These are phyloP conservation scores for Mobula birostris DNA, from an alignment of 2,113 vertebrate species.

Conservation along the genomic window DNA sequence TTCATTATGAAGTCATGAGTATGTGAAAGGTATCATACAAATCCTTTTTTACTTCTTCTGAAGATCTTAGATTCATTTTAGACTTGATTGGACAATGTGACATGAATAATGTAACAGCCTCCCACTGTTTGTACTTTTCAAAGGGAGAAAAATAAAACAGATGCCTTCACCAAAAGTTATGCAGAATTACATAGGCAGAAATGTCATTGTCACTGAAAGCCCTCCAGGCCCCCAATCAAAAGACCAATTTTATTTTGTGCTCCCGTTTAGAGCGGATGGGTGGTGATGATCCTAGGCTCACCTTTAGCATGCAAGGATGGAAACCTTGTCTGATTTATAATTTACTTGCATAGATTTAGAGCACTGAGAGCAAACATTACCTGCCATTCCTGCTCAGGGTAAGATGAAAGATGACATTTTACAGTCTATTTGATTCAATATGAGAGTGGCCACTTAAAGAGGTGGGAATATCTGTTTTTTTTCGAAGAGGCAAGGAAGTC, in stretches of 20 bases:
- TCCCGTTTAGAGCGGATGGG: neutral
- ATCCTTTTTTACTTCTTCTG: neutral
- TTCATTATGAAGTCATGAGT: neutral
- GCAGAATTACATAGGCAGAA: neutral
- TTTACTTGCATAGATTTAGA: neutral
- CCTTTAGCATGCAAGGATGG: neutral
- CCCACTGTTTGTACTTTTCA: neutral
- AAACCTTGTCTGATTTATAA: neutral
- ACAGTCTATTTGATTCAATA: no score
- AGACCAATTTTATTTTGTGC: neutral
- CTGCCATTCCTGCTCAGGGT: neutral
- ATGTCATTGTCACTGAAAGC: neutral
- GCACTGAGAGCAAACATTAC: neutral
- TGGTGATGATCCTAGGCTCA: neutral
- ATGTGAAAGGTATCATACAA: neutral
- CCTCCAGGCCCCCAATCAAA: neutral
- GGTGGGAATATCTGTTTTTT: neutral
- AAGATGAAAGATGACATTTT: neutral
- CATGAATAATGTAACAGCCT: neutral
- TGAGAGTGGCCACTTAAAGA: neutral
- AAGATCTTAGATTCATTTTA: neutral
- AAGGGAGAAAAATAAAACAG: neutral
- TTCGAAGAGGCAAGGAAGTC: neutral
- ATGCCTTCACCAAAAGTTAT: neutral
- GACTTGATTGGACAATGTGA: neutral